Evolutionary conservation across 53 echinoderm and acorn worm species (phyloP), one percentile per base, ranked within the genome.

Genomic region (Stichopus horrens): DNA sequence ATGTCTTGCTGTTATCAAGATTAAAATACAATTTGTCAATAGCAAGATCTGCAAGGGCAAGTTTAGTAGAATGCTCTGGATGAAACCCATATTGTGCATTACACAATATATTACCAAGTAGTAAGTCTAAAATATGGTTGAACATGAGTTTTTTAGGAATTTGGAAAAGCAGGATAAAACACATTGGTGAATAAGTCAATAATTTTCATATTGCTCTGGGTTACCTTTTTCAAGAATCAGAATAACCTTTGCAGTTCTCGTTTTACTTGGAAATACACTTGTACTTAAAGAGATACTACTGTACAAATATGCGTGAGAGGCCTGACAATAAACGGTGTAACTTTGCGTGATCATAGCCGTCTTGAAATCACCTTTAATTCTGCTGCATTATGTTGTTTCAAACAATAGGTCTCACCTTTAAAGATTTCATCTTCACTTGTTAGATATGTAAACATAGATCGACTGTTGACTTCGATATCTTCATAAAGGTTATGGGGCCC

Each of bases 11-110:
- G n/a, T n/a, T n/a, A n/a, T n/a, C n/a, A 75, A 75, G 21, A 75
- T 19, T 75, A 19, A 8, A 4, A 20, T 75, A 75, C 75, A 75
- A 37, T 75, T 75, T 75, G 5, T 75, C 75, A 4, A 75, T 19
- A 19, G 75, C 75, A n/a, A n/a, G n/a, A 75, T 75, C 75, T 75
- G 75, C 6, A 13, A 75, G 82, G 18, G 79, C 79, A 53, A 79
- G 55, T 54, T 79, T 54, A 79, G 79, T 79, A 54, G 79, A 79
- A 54, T 79, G 79, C 8, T 54, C 6, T 22, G 79, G 58, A 5
- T 57, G 57, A 82, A 82, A 82, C n/a, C 82, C 82, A 82, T 8
- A 82, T 56, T 82, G 82, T 58, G 16, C n/a, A 18, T 82, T 58
- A 56, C n/a, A 82, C 22, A 82, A 56, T 11, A 82, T 82, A n/a